phyloP scores from a whole-genome alignment of 2,797 vertebrate species.

The Hippocampus kuda region DNA sequence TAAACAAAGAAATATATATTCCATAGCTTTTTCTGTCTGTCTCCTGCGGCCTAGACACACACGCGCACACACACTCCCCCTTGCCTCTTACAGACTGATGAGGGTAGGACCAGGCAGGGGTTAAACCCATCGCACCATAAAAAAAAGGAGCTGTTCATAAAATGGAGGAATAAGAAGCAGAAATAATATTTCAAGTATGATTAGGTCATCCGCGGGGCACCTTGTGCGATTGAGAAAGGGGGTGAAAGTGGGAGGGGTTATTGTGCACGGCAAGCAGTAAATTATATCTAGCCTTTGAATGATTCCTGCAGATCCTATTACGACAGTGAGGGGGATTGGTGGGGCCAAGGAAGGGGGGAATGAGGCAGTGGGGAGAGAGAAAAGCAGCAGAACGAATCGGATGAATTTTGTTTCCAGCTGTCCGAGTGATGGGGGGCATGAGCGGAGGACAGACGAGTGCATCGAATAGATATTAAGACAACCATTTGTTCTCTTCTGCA shows the following conservation, averaged over 20 bases:
- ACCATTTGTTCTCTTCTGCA: conserved; percentile 54
- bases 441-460: conserved; percentile 17
- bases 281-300: conserved; percentile 85
- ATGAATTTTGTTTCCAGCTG: conserved; percentile 76
- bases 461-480: conserved; percentile 62
- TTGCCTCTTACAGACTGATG: conserved; percentile 11
- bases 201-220: conserved; percentile 83
- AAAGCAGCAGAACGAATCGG: conserved; percentile 77
- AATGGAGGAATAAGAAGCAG: conserved; percentile 77
- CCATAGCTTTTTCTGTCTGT: conserved; percentile 14
- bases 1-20: conserved; percentile 30
- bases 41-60: conserved; percentile 25
- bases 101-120: conserved; percentile 56
- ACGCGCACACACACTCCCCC: conserved; percentile 15
- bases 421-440: conserved; percentile 52
- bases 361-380: conserved; percentile 58
- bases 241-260: conserved; percentile 55
- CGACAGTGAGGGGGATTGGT: conserved; percentile 59
- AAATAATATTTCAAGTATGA: conserved; percentile 86
- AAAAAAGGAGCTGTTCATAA: conserved; percentile 71
- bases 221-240: conserved; percentile 71
- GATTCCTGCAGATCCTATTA: conserved; percentile 85
- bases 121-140: conserved; percentile 76
- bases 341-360: conserved; percentile 38
- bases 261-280: conserved; percentile 75